Conservation (phyloP, 2,113 vertebrate species). For the Chloropsis cyanopogon region DNA sequence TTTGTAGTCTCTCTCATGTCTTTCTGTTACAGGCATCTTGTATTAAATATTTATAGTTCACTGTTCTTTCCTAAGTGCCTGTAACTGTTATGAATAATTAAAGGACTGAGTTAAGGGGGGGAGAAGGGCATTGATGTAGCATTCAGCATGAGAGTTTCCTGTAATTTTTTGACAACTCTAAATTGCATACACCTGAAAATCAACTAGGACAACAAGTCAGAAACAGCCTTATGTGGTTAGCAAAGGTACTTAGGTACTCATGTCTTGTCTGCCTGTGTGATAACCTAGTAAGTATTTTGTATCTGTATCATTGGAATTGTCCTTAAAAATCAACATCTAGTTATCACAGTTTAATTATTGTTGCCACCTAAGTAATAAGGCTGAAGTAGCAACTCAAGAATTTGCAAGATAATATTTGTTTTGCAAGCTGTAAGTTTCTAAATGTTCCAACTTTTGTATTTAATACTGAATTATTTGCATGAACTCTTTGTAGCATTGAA, state of each 20-base stretch:
- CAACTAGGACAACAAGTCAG: background rate
- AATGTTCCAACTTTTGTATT: background rate
- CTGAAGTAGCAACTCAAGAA: background rate
- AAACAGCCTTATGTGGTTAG: background rate
- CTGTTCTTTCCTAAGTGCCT: slow-evolving; percentile 53
- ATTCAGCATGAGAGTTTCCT: slow-evolving; percentile 8
- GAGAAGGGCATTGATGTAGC: background rate
- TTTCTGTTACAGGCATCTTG: background rate
- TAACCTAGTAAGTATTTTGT: background rate
- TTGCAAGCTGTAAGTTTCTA: background rate
- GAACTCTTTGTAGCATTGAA: background rate
- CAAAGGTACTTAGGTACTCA: background rate
- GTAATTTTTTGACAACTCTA: background rate
- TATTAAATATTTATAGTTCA: slow-evolving; percentile 56
- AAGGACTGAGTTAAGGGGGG: slow-evolving; percentile 21
- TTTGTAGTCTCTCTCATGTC: background rate
- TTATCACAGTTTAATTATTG: background rate
- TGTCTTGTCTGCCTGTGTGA: background rate
- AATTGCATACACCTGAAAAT: slow-evolving; percentile 22
- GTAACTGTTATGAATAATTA: slow-evolving; percentile 55
- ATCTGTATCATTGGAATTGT: background rate
- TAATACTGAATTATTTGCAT: background rate
- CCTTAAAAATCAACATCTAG: background rate
- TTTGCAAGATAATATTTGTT: background rate
- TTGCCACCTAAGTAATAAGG: background rate